Percentiles rank a stretch among this genome's conserved stretches.
Evolutionary conservation across 2,797 vertebrate genomes (phyloP).

Genomic region (Thaleichthys pacificus): DNA sequence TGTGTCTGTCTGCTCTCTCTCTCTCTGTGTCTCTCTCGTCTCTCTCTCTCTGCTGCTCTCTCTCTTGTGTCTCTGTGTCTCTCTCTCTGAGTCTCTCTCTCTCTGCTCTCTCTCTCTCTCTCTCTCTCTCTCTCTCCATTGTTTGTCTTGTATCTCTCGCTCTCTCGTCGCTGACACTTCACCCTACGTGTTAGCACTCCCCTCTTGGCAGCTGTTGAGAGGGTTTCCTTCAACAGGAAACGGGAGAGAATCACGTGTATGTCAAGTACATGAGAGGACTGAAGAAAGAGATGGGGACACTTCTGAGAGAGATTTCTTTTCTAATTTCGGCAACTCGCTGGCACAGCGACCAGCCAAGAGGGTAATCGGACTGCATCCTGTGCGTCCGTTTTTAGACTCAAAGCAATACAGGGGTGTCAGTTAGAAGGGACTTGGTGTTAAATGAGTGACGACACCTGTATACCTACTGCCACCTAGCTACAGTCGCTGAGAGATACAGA

Average conservation of each 20-base stretch:
- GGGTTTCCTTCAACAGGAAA: slow-evolving; percentile 51
- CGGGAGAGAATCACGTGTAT: slow-evolving; percentile 35
- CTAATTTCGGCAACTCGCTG: not conserved
- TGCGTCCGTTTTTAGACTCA: too few species aligned
- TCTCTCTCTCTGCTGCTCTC: too few species aligned
- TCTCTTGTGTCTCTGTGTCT: too few species aligned
- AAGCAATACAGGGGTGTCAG: not conserved
- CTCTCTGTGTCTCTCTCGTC: too few species aligned
- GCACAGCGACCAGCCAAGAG: not conserved
- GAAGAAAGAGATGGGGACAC: not conserved
- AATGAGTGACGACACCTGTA: not conserved
- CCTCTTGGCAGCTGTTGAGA: slow-evolving; percentile 16
- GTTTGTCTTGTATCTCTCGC: not conserved
- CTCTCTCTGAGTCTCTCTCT: too few species aligned
- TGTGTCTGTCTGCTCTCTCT: too few species aligned
- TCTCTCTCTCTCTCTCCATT: not conserved
- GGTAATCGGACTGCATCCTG: too few species aligned
- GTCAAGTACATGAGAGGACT: slow-evolving; percentile 15
- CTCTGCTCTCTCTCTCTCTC: not conserved
- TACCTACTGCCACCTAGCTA: slow-evolving; percentile 59
- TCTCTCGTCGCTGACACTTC: not conserved
- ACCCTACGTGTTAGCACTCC: slow-evolving; percentile 15
- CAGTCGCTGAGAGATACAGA: not conserved
- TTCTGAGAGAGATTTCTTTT: not conserved
- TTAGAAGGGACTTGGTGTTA: not conserved